Conservation (phyloP, 2,113 vertebrate species). For the Abramis brama region DNA sequence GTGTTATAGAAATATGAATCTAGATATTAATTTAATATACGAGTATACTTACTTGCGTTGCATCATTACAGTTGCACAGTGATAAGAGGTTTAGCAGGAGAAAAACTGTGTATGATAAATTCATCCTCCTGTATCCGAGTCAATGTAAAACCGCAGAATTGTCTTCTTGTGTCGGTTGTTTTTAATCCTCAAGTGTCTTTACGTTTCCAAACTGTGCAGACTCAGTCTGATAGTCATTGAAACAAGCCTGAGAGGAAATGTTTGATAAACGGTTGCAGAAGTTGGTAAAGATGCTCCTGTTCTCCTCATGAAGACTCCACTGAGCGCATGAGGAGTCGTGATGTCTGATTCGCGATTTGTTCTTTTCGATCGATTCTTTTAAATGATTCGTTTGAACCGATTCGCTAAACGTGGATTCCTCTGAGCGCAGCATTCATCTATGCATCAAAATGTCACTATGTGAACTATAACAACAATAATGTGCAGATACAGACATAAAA, state of each 20-base stretch:
- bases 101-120: conserved; percentile 19
- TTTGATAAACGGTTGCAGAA: conserved; percentile 1
- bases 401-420: background rate
- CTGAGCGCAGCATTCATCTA: background rate
- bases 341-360: background rate
- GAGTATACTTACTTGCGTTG: background rate
- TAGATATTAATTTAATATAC: background rate
- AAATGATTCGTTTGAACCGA: background rate
- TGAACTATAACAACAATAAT: background rate
- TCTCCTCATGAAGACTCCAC: conserved; percentile 14
- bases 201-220: background rate
- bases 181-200: conserved; percentile 22
- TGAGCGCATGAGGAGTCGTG: background rate
- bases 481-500: background rate
- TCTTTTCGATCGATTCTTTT: conserved; percentile 3
- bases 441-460: background rate
- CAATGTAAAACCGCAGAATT: background rate
- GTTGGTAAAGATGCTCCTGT: conserved; percentile 20
- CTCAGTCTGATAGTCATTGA: background rate
- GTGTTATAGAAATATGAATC: background rate
- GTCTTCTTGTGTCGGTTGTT: background rate
- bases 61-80: conserved; percentile 11
- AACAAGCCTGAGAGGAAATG: background rate
- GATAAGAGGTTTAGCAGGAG: conserved; percentile 8
- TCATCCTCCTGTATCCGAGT: conserved; percentile 16